phyloP scores from a whole-genome alignment of 1,140 invertebrate genomes.

The Cyclargus thomasi region DNA sequence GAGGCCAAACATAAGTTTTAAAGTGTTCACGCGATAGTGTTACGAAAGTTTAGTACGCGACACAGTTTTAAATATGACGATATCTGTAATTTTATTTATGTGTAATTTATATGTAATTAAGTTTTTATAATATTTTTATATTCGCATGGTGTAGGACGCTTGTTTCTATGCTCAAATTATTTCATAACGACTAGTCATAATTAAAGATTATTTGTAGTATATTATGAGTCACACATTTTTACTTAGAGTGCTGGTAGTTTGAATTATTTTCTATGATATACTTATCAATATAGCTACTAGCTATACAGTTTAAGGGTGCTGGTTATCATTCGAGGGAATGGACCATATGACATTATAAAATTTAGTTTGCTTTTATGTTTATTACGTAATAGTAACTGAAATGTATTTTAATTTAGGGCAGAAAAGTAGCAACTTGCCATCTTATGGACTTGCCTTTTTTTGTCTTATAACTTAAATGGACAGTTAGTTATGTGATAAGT shows the following conservation, averaged over 20 bases:
- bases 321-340: slow-evolving; percentile 47
- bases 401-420: slow-evolving; percentile 31
- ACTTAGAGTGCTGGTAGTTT: slow-evolving; percentile 52
- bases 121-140: slow-evolving; percentile 71
- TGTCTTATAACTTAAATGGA: slow-evolving; percentile 38
- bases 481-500: slow-evolving; percentile 14
- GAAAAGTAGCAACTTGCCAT: slow-evolving; percentile 58
- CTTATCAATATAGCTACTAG: slow-evolving; percentile 31
- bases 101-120: slow-evolving; percentile 60
- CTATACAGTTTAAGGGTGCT: slow-evolving; percentile 53
- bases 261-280: slow-evolving; percentile 60
- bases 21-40: slow-evolving; percentile 47
- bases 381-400: slow-evolving; percentile 47
- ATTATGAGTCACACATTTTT: slow-evolving; percentile 51
- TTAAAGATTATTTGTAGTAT: slow-evolving; percentile 60
- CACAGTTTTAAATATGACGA: slow-evolving; percentile 52
- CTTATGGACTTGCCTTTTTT: slow-evolving; percentile 59
- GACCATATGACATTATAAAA: slow-evolving; percentile 43
- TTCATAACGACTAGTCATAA: slow-evolving; percentile 72
- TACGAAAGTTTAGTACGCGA: slow-evolving; percentile 34
- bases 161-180: slow-evolving; percentile 73
- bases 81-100: slow-evolving; percentile 65
- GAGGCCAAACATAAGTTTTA: slow-evolving; percentile 33
- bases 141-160: slow-evolving; percentile 69
- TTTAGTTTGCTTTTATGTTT: slow-evolving; percentile 49